Evolutionary conservation across 1,140 invertebrate species (phyloP), one percentile per base, ranked within the genome.

Genomic region (Araneus ventricosus): DNA sequence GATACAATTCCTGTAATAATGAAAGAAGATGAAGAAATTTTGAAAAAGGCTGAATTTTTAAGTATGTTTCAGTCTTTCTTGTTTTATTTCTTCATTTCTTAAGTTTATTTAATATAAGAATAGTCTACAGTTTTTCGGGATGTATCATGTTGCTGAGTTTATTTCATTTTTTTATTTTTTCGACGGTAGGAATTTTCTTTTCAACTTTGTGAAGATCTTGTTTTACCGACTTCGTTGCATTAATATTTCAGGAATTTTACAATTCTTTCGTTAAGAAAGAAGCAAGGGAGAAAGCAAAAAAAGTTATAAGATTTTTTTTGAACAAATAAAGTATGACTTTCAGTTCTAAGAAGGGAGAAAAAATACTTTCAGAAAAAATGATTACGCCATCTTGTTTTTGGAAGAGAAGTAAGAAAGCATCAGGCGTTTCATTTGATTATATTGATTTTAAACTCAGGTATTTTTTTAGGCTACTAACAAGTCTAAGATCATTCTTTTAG

Each of bases 71-170:
- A 4, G 14, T 30, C 10, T 37, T 34, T 14, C 14, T 5, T 22
- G 1, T 14, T 6, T 17, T 22, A 14, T 37, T 37, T 75, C 17
- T 17, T 37, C 14, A 17, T 34, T 70, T 75, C 34, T 75, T 37
- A 63, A 8, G 17, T 61, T 87, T 87, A 87, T 61, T 87, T 61
- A 37, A 34, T 37, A 87, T 27, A 34, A 30, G 34, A 37, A 63
- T 37, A 37, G 34, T 45, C 20, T 37, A 61, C 27, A 59, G 59
- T 87, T 87, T 87, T 87, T 61, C 34, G 8, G 30, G 59, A 27
- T 30, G n/a, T 86, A 87, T 63, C 57, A 34, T 20, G 52, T 87
- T 20, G 52, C 63, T 87, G 34, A 63, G 85, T 87, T 87, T 87
- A 34, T 45, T 87, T 82, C 63, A 63, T 39, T 87, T 7, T 0